Percentiles rank a stretch among this genome's conserved stretches.
Evolutionary conservation across 2,888 invertebrate genomes (phyloP).

Genomic region (Drosophila aldrichi): DNA sequence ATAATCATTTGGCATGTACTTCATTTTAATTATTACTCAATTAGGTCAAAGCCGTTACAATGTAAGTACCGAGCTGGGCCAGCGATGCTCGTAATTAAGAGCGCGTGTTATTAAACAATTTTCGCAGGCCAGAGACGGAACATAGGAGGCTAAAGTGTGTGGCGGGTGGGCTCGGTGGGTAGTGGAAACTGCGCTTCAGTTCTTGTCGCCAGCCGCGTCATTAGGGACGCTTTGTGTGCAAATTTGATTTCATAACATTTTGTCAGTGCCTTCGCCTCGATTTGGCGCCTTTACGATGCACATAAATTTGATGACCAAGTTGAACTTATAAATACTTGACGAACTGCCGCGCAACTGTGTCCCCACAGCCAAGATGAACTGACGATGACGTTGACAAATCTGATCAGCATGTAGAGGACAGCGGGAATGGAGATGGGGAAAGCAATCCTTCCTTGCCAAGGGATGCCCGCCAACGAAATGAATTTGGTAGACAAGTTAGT

Average conservation of each 20-base stretch:
- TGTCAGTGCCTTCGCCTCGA: conserved; percentile 66
- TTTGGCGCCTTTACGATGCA: conserved; percentile 69
- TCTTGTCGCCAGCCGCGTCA: conserved; percentile 47
- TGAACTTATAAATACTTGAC: conserved; percentile 75
- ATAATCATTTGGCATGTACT: conserved; percentile 76
- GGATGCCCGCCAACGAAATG: conserved; percentile 14
- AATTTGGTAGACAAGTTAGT: conserved; percentile 18
- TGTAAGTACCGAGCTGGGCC: conserved; percentile 52
- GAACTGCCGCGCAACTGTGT: conserved; percentile 38
- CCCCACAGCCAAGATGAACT: conserved; percentile 47
- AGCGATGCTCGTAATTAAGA: conserved; percentile 56
- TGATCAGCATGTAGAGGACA: conserved; percentile 5
- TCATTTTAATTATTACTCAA: conserved; percentile 79
- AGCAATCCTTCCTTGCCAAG: not conserved
- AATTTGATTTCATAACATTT: conserved; percentile 80
- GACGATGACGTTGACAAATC: conserved; percentile 42
- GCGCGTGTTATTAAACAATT: conserved; percentile 75
- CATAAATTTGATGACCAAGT: conserved; percentile 72
- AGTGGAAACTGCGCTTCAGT: conserved; percentile 1
- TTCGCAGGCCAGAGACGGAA: conserved; percentile 37
- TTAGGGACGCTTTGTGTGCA: conserved; percentile 75
- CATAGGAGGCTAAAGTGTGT: not conserved
- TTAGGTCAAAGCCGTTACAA: conserved; percentile 73
- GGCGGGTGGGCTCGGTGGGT: not conserved
- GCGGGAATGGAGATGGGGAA: too few relatives aligned